Evolutionary conservation across 2,797 vertebrate genomes (phyloP), one percentile per base, ranked within the genome.

Genomic region (Sardinella longiceps): DNA sequence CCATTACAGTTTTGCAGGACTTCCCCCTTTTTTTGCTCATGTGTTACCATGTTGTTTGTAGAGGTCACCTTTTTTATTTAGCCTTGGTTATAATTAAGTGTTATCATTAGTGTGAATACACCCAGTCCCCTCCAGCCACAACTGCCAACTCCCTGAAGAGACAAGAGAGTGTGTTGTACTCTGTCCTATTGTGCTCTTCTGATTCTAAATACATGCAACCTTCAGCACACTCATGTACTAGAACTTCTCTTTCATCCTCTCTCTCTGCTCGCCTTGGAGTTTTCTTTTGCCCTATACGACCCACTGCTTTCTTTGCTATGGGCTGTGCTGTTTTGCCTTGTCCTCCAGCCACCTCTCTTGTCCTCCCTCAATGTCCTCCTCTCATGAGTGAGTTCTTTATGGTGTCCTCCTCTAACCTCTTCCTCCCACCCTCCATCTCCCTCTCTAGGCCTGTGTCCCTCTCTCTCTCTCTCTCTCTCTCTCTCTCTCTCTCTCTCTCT

Each of bases 61-160:
- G 70, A 77, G 70, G 70, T 77, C 70, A 77, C 70, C 37, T 74
- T 39, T 70, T 77, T 77, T 77, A 70, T 70, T 77, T 77, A 77
- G 70, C 37, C 37, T 37, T 77, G 70, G 18, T 77, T 77, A 77
- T 77, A 77, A 77, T 77, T 43, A 77, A 77, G 37, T 43, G 70
- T 77, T 77, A 77, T 77, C 70, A 77, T 43, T 77, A 77, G 37
- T 39, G 70, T 77, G 70, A 43, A 15, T 43, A 77, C 20, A 77
- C 37, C 33, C 70, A 77, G 70, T 77, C 70, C 70, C 70, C 37
- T 77, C 70, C 20, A 20, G 70, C 70, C 70, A 77, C 0, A 20
- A 1, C 18, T 15, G 33, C 18, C 11, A 33, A 77, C 18, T 77
- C 70, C 70, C 70, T 39, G 20, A 43, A 43, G 66, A 74, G 37